A percentile compares a stretch with the other conserved stretches of the same genome.
phyloP scores from a whole-genome alignment of 2,888 invertebrate species.

The Cataglyphis cursor region DNA sequence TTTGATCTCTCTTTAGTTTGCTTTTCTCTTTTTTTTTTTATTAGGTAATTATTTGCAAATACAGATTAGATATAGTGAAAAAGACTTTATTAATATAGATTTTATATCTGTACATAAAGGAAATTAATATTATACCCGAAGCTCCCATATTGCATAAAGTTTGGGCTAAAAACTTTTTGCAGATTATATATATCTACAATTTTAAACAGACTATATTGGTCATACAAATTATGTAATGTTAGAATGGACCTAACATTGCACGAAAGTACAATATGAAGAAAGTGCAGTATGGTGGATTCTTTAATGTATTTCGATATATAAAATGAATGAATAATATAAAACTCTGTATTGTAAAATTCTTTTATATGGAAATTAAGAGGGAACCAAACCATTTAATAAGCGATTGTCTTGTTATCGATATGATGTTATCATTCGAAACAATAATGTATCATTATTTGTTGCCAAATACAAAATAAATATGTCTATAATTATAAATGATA shows the following conservation, averaged over 20 bases:
- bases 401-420: constrained; percentile 68
- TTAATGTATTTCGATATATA: constrained; percentile 19
- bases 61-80: constrained; percentile 57
- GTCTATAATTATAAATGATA: constrained; percentile 58
- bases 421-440: constrained; percentile 69
- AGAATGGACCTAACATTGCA: neutral
- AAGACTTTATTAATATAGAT: constrained; percentile 77
- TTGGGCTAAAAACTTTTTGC: constrained; percentile 6
- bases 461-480: constrained; percentile 78
- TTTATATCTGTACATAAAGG: constrained; percentile 83
- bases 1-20: constrained; percentile 27
- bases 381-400: constrained; percentile 73
- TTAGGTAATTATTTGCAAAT: constrained; percentile 53
- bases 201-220: neutral
- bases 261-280: neutral
- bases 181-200: neutral
- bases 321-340: constrained; percentile 46
- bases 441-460: constrained; percentile 73
- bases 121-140: constrained; percentile 46
- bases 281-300: constrained; percentile 38
- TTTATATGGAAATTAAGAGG: constrained; percentile 69
- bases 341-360: constrained; percentile 65
- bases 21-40: constrained; percentile 27
- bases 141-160: constrained; percentile 25
- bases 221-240: constrained; percentile 16